phyloP scores from a whole-genome alignment of 2,113 vertebrate species.

The Alosa alosa region DNA sequence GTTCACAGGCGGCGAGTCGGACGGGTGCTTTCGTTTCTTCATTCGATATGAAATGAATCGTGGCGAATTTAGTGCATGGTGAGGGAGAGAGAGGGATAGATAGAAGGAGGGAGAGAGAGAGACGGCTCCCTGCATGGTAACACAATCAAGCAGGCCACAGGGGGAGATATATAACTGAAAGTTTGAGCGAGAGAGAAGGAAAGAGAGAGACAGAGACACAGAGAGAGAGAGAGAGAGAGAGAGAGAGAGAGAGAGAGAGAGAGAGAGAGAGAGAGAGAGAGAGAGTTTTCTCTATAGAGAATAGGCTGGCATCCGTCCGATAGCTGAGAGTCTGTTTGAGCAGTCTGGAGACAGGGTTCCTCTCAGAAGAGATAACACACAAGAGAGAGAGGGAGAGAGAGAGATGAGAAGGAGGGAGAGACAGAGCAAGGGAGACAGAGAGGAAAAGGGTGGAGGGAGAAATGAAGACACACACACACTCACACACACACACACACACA shows the following conservation, averaged over 20 bases:
- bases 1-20: constrained; percentile 53
- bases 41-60: constrained; percentile 35
- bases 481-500: neutral
- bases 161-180: neutral
- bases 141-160: neutral
- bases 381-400: constrained; percentile 36
- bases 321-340: constrained; percentile 67
- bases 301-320: constrained; percentile 31
- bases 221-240: constrained; percentile 26
- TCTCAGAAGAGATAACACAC: constrained; percentile 75
- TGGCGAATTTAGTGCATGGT: neutral
- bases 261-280: constrained; percentile 26
- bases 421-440: neutral
- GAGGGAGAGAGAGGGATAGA: neutral
- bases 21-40: constrained; percentile 55
- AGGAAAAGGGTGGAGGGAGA: neutral
- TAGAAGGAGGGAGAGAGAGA: constrained; percentile 31
- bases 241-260: neutral
- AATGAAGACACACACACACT: neutral
- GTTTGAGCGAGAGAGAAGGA: neutral
- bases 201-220: neutral
- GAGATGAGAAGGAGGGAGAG: constrained; percentile 53
- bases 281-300: neutral
- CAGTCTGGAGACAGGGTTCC: constrained; percentile 71
- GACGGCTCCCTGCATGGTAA: constrained; percentile 60